Evolutionary conservation across 2,888 invertebrate genomes (phyloP).

Genomic region (Tenthredo livida): DNA sequence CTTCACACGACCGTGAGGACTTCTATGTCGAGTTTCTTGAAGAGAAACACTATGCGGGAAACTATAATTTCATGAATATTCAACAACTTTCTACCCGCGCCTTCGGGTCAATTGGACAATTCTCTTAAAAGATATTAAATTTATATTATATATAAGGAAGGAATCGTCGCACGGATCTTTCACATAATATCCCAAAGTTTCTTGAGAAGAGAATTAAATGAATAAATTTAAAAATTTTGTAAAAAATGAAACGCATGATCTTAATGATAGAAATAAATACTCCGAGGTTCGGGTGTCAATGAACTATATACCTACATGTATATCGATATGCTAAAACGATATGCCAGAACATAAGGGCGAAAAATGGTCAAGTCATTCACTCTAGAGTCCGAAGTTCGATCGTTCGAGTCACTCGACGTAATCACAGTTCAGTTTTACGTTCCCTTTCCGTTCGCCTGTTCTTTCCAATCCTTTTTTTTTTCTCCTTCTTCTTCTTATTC

Average conservation of each 20-base stretch:
- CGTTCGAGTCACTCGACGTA: conserved; percentile 33
- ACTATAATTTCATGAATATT: conserved; percentile 43
- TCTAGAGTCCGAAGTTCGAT: conserved; percentile 17
- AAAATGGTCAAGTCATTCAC: conserved; percentile 29
- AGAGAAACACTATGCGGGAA: background rate
- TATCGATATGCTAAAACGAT: background rate
- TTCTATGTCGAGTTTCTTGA: background rate
- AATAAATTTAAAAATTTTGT: no score
- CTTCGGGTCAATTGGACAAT: conserved; percentile 31
- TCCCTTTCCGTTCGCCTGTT: background rate
- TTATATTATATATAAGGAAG: background rate
- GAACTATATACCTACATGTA: background rate
- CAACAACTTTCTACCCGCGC: background rate
- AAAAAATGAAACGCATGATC: background rate
- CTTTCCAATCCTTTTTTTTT: background rate
- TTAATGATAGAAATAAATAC: background rate
- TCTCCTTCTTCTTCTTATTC: no score
- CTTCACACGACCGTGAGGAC: conserved; percentile 6
- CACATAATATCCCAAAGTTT: background rate
- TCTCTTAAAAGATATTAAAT: conserved; percentile 1
- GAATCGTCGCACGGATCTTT: background rate
- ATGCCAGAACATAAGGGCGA: background rate
- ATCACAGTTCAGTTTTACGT: conserved; percentile 25
- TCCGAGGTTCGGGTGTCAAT: background rate
- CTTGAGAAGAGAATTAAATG: background rate